A percentile compares a stretch with the other conserved stretches of the same genome.
Conservation (phyloP, 2,797 vertebrate genomes). For the Mus caroli region DNA sequence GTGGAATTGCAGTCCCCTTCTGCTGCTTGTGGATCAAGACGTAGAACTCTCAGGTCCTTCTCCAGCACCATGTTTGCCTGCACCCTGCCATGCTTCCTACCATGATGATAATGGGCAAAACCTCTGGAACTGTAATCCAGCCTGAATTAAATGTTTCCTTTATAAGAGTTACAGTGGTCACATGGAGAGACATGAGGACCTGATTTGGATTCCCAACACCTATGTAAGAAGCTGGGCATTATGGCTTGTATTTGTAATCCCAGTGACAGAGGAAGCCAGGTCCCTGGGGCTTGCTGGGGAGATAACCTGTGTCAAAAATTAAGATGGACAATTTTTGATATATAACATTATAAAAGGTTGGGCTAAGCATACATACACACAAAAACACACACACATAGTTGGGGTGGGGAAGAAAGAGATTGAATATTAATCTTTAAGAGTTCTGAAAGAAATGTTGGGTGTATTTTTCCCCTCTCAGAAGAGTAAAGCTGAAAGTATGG, state of each 20-base stretch:
- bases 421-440: background rate
- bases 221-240: background rate
- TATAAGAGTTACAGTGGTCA: background rate
- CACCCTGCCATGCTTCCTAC: background rate
- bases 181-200: no score
- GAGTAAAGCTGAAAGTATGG: background rate
- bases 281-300: background rate
- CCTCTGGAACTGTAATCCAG: background rate
- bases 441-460: background rate
- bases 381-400: background rate
- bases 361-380: background rate
- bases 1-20: background rate
- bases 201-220: background rate
- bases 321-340: background rate
- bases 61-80: background rate
- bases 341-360: background rate
- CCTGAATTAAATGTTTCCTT: background rate
- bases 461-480: conserved; percentile 6
- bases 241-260: background rate
- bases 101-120: background rate
- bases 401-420: background rate
- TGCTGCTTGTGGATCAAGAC: background rate
- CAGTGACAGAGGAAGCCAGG: background rate
- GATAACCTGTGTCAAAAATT: background rate
- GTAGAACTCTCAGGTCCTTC: background rate